Conservation (phyloP, 1,140 invertebrate genomes). For the Spodoptera frugiperda region DNA sequence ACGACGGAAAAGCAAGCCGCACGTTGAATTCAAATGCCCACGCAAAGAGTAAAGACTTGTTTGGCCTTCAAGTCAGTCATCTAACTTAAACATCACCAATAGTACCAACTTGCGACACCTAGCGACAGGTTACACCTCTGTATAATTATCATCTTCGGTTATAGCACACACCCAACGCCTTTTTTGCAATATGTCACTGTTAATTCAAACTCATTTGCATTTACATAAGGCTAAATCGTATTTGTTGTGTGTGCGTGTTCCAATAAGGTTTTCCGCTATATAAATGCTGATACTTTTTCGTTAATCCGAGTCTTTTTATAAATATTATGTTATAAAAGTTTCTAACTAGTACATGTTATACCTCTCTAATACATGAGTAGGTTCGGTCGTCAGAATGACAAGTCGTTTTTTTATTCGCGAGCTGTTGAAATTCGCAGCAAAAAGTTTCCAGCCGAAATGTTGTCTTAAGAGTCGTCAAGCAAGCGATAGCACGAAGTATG, state of each 20-base stretch:
- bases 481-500: background rate
- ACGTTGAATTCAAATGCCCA: slow-evolving; percentile 27
- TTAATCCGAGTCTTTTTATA: background rate
- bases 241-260: slow-evolving; percentile 3
- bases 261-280: slow-evolving; percentile 6
- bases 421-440: slow-evolving; percentile 31
- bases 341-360: background rate
- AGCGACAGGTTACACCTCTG: slow-evolving; percentile 31
- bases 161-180: slow-evolving; percentile 13
- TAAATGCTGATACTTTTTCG: background rate
- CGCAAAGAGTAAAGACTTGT: slow-evolving; percentile 34
- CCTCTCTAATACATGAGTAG: slow-evolving; percentile 5
- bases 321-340: background rate
- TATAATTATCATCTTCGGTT: slow-evolving; percentile 11
- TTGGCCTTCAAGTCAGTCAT: slow-evolving; percentile 39
- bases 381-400: slow-evolving; percentile 11
- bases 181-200: slow-evolving; percentile 32
- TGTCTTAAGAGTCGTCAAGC: slow-evolving; percentile 1
- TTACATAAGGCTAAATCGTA: slow-evolving; percentile 24
- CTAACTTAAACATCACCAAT: slow-evolving; percentile 32
- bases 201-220: slow-evolving; percentile 25
- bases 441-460: slow-evolving; percentile 23
- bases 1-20: slow-evolving; percentile 16
- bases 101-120: slow-evolving; percentile 24
- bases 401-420: slow-evolving; percentile 7